A percentile compares a stretch with the other conserved stretches of the same genome.
Evolutionary conservation across 1,140 invertebrate genomes (phyloP).

Genomic region (Sitodiplosis mosellana): DNA sequence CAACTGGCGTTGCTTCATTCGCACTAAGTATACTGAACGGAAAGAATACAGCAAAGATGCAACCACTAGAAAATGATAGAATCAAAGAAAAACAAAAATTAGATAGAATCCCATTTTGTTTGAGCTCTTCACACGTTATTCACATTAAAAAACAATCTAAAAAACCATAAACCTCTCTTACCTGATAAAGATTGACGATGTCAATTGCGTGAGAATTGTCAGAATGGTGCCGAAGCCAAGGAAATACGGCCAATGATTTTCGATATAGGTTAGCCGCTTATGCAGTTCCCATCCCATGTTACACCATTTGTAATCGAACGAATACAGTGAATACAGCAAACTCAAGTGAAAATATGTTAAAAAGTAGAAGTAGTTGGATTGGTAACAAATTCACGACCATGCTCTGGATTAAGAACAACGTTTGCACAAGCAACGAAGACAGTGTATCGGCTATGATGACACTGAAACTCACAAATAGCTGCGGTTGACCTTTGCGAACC

Average conservation of each 20-base stretch:
- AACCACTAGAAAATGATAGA: conserved; percentile 50
- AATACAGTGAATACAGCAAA: conserved; percentile 83
- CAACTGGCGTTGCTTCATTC: conserved; percentile 72
- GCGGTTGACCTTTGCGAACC: conserved; percentile 60
- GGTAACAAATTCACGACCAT: conserved; percentile 63
- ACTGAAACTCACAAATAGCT: conserved; percentile 57
- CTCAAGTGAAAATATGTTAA: conserved; percentile 63
- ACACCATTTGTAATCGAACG: conserved; percentile 96
- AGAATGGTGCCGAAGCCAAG: conserved; percentile 84
- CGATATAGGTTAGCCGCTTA: conserved; percentile 70
- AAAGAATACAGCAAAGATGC: conserved; percentile 82
- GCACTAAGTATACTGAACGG: conserved; percentile 85
- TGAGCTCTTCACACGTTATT: neutral
- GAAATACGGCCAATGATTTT: conserved; percentile 92
- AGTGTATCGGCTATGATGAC: conserved; percentile 74
- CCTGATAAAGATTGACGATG: conserved; percentile 60
- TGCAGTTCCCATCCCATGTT: conserved; percentile 92
- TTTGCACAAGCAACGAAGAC: conserved; percentile 73
- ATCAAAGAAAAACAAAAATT: conserved; percentile 4
- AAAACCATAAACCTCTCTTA: conserved; percentile 30
- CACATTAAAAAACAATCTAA: neutral
- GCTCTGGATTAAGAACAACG: conserved; percentile 74
- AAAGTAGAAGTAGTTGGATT: conserved; percentile 49
- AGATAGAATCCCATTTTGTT: neutral
- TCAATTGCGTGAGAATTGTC: conserved; percentile 62